Evolutionary conservation across 2,888 invertebrate species (phyloP).

Genomic region (Trichacis sp.): DNA sequence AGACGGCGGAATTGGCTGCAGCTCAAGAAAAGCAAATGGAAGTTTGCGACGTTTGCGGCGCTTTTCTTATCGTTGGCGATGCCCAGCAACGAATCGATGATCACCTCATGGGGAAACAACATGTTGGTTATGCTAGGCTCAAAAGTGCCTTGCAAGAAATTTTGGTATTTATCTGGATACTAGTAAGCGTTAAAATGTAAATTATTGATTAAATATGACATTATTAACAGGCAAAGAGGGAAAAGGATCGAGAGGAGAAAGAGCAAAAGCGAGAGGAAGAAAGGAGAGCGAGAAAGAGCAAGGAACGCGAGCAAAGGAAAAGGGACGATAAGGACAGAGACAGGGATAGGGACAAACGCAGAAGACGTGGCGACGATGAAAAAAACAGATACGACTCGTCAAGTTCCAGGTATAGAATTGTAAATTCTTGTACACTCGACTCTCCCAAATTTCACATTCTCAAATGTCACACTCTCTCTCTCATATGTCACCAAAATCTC

Average conservation of each 20-base stretch:
- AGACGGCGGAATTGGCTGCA: constrained; percentile 85
- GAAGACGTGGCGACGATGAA: constrained; percentile 62
- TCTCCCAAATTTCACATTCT: too few species aligned
- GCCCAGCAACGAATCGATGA: constrained; percentile 98
- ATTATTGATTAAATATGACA: too few species aligned
- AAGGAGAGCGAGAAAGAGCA: constrained; percentile 66
- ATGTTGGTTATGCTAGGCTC: constrained; percentile 86
- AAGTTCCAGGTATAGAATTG: constrained; percentile 54
- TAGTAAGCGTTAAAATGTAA: too few species aligned
- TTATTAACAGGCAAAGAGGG: constrained; percentile 64
- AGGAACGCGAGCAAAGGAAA: constrained; percentile 61
- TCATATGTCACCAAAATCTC: too few species aligned
- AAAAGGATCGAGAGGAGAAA: constrained; percentile 71
- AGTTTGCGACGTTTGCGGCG: constrained; percentile 98
- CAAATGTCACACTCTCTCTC: too few species aligned
- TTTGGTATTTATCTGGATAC: too few species aligned
- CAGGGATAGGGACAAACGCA: constrained; percentile 54
- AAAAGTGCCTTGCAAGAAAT: constrained; percentile 73
- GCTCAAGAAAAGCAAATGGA: constrained; percentile 98
- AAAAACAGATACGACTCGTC: constrained; percentile 59
- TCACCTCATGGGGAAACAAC: constrained; percentile 98
- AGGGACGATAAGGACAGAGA: constrained; percentile 53
- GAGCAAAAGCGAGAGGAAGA: constrained; percentile 71
- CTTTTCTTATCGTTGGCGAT: constrained; percentile 98
- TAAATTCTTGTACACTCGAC: background rate